These are phyloP conservation scores for Cygnus buccinator DNA, from an alignment of 2,113 vertebrate genomes.

Conservation along the genomic window DNA sequence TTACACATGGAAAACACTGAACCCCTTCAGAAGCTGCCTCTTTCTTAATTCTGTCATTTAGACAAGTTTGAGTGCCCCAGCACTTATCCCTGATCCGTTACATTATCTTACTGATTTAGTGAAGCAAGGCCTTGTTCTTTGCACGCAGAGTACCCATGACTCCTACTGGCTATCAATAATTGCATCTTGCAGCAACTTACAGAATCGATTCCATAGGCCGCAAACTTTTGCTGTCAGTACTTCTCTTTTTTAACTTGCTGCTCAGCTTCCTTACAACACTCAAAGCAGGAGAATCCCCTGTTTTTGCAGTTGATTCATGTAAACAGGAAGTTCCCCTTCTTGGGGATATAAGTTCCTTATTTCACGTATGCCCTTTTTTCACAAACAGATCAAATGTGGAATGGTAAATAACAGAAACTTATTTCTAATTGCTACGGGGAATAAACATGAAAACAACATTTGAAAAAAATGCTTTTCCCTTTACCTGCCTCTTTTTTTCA, in stretches of 20 bases:
- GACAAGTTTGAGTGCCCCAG: background rate
- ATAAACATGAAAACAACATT: background rate
- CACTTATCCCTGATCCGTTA: background rate
- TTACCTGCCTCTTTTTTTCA: background rate
- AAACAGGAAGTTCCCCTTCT: constrained; percentile 38
- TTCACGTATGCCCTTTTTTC: background rate
- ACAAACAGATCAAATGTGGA: background rate
- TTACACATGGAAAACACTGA: background rate
- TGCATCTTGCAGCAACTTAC: background rate
- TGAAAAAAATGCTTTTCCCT: background rate
- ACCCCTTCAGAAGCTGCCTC: background rate
- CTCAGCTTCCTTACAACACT: constrained; percentile 7
- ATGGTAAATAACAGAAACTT: background rate
- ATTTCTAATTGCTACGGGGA: background rate
- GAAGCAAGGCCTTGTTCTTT: background rate
- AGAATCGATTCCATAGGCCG: background rate
- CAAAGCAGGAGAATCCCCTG: background rate
- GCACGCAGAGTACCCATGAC: accelerated
- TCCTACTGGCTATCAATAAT: background rate
- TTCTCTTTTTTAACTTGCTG: background rate
- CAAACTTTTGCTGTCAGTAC: background rate
- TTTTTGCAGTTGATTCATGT: background rate
- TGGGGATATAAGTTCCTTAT: constrained; percentile 28
- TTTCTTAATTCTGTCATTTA: background rate
- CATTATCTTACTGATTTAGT: background rate